Percentiles rank a stretch among this genome's conserved stretches.
These are phyloP conservation scores for Eilema griseolum DNA, from an alignment of 2,888 invertebrate genomes.

Conservation along the genomic window DNA sequence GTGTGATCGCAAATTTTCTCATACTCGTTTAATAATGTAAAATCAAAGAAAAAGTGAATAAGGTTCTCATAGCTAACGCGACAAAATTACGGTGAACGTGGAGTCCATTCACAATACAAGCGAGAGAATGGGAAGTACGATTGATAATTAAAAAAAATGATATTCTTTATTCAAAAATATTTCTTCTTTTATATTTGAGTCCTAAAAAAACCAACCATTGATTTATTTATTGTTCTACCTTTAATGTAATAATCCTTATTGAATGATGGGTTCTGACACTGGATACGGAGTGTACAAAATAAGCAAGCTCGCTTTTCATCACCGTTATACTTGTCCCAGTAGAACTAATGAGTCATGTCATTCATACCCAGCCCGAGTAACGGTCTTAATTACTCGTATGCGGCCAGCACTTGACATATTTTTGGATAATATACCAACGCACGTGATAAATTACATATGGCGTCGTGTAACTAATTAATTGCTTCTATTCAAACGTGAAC, in stretches of 20 bases:
- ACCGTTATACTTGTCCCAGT: slow-evolving; percentile 5
- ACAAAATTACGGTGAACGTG: slow-evolving; percentile 11
- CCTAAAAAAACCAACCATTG: neutral
- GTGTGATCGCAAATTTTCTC: slow-evolving; percentile 48
- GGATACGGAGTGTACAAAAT: neutral
- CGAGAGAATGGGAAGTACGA: neutral
- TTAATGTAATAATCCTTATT: too few relatives aligned
- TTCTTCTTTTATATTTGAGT: neutral
- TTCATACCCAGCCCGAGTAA: slow-evolving; percentile 35
- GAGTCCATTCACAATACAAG: neutral
- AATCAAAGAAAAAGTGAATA: slow-evolving; percentile 39
- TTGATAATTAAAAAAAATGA: neutral
- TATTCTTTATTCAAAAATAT: neutral
- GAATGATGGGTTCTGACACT: neutral
- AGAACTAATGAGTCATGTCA: slow-evolving; percentile 43
- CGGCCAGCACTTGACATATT: slow-evolving; percentile 40
- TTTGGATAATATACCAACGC: slow-evolving; percentile 32
- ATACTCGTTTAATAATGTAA: slow-evolving; percentile 37
- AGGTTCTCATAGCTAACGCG: slow-evolving; percentile 30
- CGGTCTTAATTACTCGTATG: slow-evolving; percentile 42
- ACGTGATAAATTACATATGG: slow-evolving; percentile 33
- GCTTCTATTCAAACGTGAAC: slow-evolving; percentile 11
- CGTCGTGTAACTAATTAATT: slow-evolving; percentile 26
- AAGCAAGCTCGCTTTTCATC: neutral
- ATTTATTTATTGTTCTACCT: neutral